These are phyloP conservation scores for Andrena bucephala DNA, from an alignment of 2,888 invertebrate species.

Conservation along the genomic window DNA sequence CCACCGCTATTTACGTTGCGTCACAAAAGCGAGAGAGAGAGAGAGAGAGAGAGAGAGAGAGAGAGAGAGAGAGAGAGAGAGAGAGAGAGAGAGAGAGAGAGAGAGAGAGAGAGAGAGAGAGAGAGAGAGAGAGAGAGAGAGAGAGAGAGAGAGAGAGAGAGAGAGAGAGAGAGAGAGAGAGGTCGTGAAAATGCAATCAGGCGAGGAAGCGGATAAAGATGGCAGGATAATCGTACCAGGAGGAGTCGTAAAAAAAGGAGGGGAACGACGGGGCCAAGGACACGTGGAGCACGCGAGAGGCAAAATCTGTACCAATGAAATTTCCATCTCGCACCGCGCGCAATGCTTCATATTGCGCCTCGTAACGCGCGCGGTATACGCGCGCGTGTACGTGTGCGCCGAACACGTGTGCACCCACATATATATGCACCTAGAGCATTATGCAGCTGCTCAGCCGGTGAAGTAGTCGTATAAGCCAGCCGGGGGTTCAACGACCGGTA, in stretches of 20 bases:
- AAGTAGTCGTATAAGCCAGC: constrained; percentile 71
- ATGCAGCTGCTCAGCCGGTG: constrained; percentile 68
- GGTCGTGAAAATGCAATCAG: too few species aligned
- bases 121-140: too few species aligned
- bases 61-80: too few species aligned
- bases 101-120: too few species aligned
- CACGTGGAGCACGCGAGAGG: background rate
- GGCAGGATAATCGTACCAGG: background rate
- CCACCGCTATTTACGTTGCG: too few species aligned
- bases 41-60: too few species aligned
- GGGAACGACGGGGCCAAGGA: background rate
- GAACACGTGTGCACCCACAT: constrained; percentile 3
- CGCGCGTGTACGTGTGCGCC: constrained; percentile 10
- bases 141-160: too few species aligned
- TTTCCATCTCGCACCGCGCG: constrained; percentile 38
- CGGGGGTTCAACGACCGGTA: constrained; percentile 77
- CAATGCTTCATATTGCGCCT: background rate
- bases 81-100: too few species aligned
- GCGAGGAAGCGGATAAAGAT: too few species aligned
- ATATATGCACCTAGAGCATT: constrained; percentile 60
- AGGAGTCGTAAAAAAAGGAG: background rate
- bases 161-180: too few species aligned
- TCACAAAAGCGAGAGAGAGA: too few species aligned
- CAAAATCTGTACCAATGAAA: constrained; percentile 38
- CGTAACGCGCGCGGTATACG: constrained; percentile 17